Percentiles rank a stretch among this genome's conserved stretches.
Conservation (phyloP, 1,140 invertebrate species). For the Bombus terrestris region DNA sequence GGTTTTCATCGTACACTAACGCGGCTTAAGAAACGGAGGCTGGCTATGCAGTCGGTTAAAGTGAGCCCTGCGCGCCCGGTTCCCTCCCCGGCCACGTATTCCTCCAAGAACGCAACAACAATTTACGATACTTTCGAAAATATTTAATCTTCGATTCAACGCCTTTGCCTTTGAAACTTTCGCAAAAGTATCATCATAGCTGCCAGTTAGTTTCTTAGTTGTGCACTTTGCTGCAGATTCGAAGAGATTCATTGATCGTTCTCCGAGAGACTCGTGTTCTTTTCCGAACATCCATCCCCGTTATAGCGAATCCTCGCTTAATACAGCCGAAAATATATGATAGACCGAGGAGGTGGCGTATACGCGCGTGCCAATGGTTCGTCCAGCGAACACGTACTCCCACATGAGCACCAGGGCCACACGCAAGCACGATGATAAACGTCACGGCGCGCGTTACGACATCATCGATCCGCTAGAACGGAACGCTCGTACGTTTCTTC, state of each 20-base stretch:
- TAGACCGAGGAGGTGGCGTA: neutral
- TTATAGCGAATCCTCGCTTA: neutral
- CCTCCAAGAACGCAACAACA: neutral
- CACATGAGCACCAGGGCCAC: slow-evolving; percentile 30
- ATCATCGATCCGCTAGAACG: slow-evolving; percentile 58
- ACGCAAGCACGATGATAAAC: slow-evolving; percentile 65
- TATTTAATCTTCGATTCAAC: neutral
- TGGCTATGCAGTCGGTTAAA: slow-evolving; percentile 7
- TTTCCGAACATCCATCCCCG: too few species aligned
- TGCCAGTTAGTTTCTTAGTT: neutral
- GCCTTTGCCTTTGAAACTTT: neutral
- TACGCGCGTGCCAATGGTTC: neutral
- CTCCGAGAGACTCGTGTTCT: neutral
- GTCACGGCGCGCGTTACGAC: slow-evolving; percentile 59
- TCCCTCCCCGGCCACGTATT: neutral
- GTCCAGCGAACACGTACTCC: slow-evolving; percentile 18
- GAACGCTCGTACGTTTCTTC: slow-evolving; percentile 42
- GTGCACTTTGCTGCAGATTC: neutral
- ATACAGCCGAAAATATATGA: neutral
- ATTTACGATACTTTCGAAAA: neutral
- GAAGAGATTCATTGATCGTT: neutral
- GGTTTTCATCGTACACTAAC: slow-evolving; percentile 35
- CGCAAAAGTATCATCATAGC: neutral
- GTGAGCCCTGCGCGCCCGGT: neutral
- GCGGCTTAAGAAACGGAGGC: slow-evolving; percentile 33